Evolutionary conservation across 2,113 vertebrate genomes (phyloP).

Genomic region (Microcebus ravelobensis): DNA sequence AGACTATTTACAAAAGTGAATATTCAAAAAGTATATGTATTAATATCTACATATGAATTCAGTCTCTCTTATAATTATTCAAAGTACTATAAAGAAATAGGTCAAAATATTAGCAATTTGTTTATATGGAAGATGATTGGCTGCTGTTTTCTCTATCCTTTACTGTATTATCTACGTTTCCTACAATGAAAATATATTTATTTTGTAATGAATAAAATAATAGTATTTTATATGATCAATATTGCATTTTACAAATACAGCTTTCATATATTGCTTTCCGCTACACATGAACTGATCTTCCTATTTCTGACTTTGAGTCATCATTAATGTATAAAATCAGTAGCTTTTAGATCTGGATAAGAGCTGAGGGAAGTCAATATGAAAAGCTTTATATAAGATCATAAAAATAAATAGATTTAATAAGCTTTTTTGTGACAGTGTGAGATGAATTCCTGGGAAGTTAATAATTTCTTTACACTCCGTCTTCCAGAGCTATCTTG

Average conservation of each 20-base stretch:
- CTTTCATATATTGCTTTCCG: background rate
- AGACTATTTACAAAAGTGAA: background rate
- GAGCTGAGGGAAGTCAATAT: background rate
- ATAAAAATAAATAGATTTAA: background rate
- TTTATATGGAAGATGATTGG: background rate
- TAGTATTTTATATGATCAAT: too few relatives aligned
- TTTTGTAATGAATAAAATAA: too few relatives aligned
- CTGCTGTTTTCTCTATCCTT: background rate
- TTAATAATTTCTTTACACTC: background rate
- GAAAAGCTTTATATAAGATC: background rate
- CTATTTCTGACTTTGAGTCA: background rate
- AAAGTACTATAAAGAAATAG: background rate
- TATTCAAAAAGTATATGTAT: background rate
- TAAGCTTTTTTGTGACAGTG: background rate
- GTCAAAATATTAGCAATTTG: background rate
- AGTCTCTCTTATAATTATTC: background rate
- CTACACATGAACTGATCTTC: background rate
- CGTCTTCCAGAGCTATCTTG: background rate
- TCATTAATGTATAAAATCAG: background rate
- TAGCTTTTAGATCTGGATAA: background rate
- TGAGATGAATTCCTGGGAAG: background rate
- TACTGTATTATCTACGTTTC: too few relatives aligned
- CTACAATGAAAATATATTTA: too few relatives aligned
- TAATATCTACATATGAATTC: background rate
- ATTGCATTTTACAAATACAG: background rate